Evolutionary conservation across 2,797 vertebrate genomes (phyloP).

Genomic region (Nannoperca australis): DNA sequence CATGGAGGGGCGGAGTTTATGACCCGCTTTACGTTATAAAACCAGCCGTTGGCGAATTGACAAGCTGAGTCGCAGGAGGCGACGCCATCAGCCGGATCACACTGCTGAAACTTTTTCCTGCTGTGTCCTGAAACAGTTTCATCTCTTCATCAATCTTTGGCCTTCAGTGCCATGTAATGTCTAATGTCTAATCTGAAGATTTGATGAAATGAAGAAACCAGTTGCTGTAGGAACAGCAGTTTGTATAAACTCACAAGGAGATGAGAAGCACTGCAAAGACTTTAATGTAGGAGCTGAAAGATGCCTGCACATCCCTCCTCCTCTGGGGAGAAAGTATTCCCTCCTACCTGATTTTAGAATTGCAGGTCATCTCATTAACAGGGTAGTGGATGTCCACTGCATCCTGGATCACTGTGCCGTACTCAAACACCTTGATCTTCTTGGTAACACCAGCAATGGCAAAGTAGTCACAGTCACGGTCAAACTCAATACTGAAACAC

Average conservation of each 20-base stretch:
- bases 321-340: not conserved
- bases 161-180: too few relatives aligned
- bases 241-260: not conserved
- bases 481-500: slow-evolving; percentile 95
- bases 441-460: slow-evolving; percentile 99
- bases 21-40: too few relatives aligned
- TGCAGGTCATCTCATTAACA: slow-evolving; percentile 99
- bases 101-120: too few relatives aligned
- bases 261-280: not conserved
- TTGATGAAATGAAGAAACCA: not conserved
- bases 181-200: too few relatives aligned
- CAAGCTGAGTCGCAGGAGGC: too few relatives aligned
- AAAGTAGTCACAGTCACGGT: slow-evolving; percentile 99
- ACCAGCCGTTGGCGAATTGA: too few relatives aligned
- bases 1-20: too few relatives aligned
- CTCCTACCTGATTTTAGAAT: slow-evolving; percentile 99
- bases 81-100: too few relatives aligned
- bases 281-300: not conserved
- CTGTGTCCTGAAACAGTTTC: too few relatives aligned
- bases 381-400: slow-evolving; percentile 99
- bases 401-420: slow-evolving; percentile 98
- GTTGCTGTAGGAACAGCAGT: too few relatives aligned
- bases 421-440: slow-evolving; percentile 99
- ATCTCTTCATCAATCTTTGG: too few relatives aligned
- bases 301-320: not conserved